These are phyloP conservation scores for Apis dorsata DNA, from an alignment of 1,140 invertebrate genomes.

Conservation along the genomic window DNA sequence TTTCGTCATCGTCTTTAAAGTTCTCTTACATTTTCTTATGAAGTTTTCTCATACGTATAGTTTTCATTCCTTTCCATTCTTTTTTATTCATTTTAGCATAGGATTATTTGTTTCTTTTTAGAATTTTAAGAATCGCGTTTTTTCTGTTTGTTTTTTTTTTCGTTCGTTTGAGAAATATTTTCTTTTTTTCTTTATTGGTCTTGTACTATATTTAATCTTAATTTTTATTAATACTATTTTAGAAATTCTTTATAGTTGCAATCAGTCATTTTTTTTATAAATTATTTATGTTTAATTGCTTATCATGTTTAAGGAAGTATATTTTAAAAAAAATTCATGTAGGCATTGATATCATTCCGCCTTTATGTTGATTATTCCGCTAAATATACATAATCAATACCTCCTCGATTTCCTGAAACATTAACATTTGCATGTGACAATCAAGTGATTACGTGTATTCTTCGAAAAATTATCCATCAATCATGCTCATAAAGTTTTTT, in stretches of 20 bases:
- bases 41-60: neutral
- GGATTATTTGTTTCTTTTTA: neutral
- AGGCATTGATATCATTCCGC: too few species aligned
- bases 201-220: too few species aligned
- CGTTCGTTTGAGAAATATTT: neutral
- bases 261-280: too few species aligned
- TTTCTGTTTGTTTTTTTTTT: neutral
- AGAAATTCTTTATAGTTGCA: too few species aligned
- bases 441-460: neutral
- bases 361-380: neutral
- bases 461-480: neutral
- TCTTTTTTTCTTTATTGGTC: too few species aligned
- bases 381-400: neutral
- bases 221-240: too few species aligned
- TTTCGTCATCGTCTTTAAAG: neutral
- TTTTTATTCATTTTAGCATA: neutral
- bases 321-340: too few species aligned
- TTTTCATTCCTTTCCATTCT: neutral
- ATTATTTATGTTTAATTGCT: too few species aligned
- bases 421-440: neutral
- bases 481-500: neutral
- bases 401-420: neutral
- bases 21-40: neutral
- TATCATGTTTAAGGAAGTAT: too few species aligned
- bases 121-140: neutral